Evolutionary conservation across 2,888 invertebrate genomes (phyloP).

Genomic region (Drosophila leonis): DNA sequence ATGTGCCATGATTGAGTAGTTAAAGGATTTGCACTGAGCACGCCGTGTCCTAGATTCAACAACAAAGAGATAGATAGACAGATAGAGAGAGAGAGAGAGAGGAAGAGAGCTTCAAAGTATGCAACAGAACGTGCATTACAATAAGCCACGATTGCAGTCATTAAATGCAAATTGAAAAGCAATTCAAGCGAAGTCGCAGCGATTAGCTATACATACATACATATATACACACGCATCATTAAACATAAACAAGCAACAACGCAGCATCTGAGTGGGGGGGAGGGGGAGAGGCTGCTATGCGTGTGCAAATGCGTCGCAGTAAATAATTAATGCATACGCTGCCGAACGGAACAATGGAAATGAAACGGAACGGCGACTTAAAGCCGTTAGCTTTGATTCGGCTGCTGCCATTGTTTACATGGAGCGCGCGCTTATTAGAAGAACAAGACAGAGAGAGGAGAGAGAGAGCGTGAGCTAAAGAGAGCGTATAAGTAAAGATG

Average conservation of each 20-base stretch:
- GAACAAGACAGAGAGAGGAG: slow-evolving; percentile 9
- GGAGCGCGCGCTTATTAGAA: slow-evolving; percentile 26
- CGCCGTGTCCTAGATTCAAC: slow-evolving; percentile 63
- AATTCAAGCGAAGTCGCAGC: slow-evolving; percentile 16
- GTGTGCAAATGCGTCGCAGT: slow-evolving; percentile 71
- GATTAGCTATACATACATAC: slow-evolving; percentile 45
- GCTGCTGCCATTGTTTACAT: slow-evolving; percentile 53
- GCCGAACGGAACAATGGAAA: slow-evolving; percentile 28
- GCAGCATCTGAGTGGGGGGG: background rate
- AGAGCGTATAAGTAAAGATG: slow-evolving; percentile 21
- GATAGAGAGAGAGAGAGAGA: background rate
- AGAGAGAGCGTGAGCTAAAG: background rate
- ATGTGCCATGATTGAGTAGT: slow-evolving; percentile 42
- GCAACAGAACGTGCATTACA: slow-evolving; percentile 58
- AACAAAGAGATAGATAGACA: background rate
- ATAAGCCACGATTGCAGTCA: slow-evolving; percentile 39
- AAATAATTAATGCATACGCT: slow-evolving; percentile 60
- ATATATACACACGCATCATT: slow-evolving; percentile 24
- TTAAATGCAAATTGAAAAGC: slow-evolving; percentile 12
- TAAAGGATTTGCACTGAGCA: slow-evolving; percentile 40
- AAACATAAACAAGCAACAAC: slow-evolving; percentile 20
- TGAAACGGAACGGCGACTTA: slow-evolving; percentile 47
- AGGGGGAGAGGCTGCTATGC: slow-evolving; percentile 2
- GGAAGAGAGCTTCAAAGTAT: slow-evolving; percentile 59
- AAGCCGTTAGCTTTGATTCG: slow-evolving; percentile 47